Evolutionary conservation across 2,113 vertebrate species (phyloP).

Genomic region (Sclerurus mexicanus): DNA sequence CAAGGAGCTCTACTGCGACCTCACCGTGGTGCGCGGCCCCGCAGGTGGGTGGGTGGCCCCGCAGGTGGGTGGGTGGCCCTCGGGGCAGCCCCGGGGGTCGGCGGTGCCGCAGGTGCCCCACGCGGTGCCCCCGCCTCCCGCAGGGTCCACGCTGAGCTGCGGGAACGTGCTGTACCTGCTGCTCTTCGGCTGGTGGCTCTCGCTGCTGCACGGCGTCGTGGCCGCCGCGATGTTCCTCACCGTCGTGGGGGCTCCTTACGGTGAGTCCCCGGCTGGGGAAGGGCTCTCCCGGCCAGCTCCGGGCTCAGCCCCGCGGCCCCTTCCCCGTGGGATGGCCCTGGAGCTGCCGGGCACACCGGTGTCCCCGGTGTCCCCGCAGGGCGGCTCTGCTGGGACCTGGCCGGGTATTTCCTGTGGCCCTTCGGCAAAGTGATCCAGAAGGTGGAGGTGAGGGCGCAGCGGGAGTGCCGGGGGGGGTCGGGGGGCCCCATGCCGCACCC

Average conservation of each 20-base stretch:
- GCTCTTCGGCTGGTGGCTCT: conserved; percentile 90
- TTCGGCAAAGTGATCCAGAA: conserved; percentile 82
- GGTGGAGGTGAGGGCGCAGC: background rate
- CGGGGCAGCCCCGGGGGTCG: background rate
- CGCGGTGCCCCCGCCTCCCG: rapidly evolving
- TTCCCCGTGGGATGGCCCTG: rapidly evolving
- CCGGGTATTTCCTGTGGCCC: conserved; percentile 83
- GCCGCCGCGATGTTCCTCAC: conserved; percentile 81
- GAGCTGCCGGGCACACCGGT: background rate
- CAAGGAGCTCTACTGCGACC: conserved; percentile 85
- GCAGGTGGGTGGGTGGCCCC: conserved; percentile 57
- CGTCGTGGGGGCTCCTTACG: conserved; percentile 76
- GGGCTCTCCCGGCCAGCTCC: background rate
- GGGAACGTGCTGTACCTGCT: conserved; percentile 83
- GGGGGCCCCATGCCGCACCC: rapidly evolving
- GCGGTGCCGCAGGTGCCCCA: background rate
- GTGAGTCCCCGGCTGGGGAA: conserved; percentile 51
- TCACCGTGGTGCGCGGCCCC: conserved; percentile 72
- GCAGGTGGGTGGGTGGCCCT: conserved; percentile 56
- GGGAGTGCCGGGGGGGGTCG: rapidly evolving
- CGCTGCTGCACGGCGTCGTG: conserved; percentile 77
- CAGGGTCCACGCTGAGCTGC: conserved; percentile 75
- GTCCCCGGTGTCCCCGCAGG: background rate
- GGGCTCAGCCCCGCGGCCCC: too few relatives aligned
- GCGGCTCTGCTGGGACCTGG: conserved; percentile 75